Evolutionary conservation across 1,140 invertebrate genomes (phyloP), one percentile per base, ranked within the genome.

Genomic region (Sinella curviseta): DNA sequence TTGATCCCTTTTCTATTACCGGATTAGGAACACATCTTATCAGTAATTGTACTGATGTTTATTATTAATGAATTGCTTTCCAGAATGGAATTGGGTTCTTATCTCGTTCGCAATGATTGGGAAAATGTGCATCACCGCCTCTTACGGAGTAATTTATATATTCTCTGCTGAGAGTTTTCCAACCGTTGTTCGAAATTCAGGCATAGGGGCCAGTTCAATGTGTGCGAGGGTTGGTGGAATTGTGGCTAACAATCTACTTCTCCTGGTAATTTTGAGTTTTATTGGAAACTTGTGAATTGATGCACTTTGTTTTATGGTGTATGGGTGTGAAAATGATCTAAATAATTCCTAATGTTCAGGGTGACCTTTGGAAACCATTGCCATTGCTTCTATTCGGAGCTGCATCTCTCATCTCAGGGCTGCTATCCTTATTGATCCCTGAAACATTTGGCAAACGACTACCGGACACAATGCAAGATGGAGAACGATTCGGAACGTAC

Each of bases 131-230:
- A 94, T 95, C 75, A 94, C 94, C 0, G 90, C 93, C 0, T 93
- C 93, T 8, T 95, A 94, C 84, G 92, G 91, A 34, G 91, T 93
- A 0, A 90, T 95, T 35, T 95, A 94, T 84, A 89, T 95, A 60
- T 94, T 93, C 85, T 92, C 94, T 14, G 91, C 92, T 4, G 94
- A 96, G 87, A 92, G 94, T 84, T 95, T 94, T 84, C 94, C 94
- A 0, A 95, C 94, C 0, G 91, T 93, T 8, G 91, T 96, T 54
- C 88, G 94, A 77, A 95, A 93, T 84, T 91, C 92, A 60, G 93
- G 91, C 16, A 86, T 95, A 79, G 94, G 94, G 1, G 91, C 92
- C 1, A 90, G 92, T 57, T 95, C 93, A 0, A 93, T 92, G 81
- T 91, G 90, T 80, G 94, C 94, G 8, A 87, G 94, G 77, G 86